Evolutionary conservation across 2,797 vertebrate genomes (phyloP).

Genomic region (Prionace glauca): DNA sequence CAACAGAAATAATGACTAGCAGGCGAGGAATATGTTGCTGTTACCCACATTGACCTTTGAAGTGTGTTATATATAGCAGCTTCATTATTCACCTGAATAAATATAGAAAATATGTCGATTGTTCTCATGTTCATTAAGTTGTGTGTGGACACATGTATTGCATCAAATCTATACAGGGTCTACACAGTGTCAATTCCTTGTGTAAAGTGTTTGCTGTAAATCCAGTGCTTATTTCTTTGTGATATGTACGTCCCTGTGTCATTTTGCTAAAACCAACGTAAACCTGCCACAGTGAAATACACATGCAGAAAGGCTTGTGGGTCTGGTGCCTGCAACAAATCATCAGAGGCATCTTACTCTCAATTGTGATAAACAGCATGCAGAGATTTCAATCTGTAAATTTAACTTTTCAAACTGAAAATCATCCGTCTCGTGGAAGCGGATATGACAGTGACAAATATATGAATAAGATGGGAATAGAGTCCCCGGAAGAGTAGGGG

Average conservation of each 20-base stretch:
- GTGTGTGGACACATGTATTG: background rate
- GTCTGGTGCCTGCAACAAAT: too few species aligned
- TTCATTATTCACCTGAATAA: slow-evolving; percentile 29
- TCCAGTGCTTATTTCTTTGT: background rate
- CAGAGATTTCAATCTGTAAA: background rate
- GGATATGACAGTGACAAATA: too few species aligned
- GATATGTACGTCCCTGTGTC: background rate
- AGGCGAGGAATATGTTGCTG: background rate
- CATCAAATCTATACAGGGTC: too few species aligned
- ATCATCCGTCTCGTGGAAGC: too few species aligned
- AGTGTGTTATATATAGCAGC: slow-evolving; percentile 15
- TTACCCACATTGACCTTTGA: background rate
- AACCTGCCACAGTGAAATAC: too few species aligned
- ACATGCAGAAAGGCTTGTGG: background rate
- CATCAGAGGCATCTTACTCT: background rate
- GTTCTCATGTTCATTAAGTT: background rate
- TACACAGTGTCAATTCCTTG: too few species aligned
- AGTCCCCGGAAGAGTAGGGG: too few species aligned
- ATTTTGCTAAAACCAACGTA: background rate
- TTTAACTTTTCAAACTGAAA: background rate
- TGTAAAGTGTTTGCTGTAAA: background rate
- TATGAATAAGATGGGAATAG: too few species aligned
- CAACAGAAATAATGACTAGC: background rate
- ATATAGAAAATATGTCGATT: slow-evolving; percentile 19
- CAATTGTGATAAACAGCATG: background rate